These are phyloP conservation scores for Drosophila paramelanica DNA, from an alignment of 2,888 invertebrate genomes.

Conservation along the genomic window DNA sequence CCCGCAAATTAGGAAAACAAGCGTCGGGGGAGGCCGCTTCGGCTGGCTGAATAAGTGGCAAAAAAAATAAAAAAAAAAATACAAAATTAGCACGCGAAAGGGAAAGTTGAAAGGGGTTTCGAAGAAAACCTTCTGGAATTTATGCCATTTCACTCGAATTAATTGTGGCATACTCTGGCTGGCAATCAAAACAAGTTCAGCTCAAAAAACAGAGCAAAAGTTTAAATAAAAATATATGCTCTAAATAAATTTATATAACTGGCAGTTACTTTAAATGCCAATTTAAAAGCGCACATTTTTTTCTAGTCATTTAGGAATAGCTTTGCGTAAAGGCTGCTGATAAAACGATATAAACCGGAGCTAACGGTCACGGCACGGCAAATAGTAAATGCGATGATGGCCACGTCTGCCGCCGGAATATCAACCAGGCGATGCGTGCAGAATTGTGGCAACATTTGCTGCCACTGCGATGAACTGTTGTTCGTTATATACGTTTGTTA, in stretches of 20 bases:
- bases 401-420: not conserved
- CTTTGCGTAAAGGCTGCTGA: slow-evolving; percentile 38
- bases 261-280: slow-evolving; percentile 2
- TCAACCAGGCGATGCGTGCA: not conserved
- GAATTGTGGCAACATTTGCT: slow-evolving; percentile 1
- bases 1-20: slow-evolving; percentile 42
- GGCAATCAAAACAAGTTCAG: slow-evolving; percentile 51
- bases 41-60: not conserved
- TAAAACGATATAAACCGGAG: slow-evolving; percentile 24
- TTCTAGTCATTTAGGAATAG: slow-evolving; percentile 47
- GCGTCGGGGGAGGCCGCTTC: not conserved
- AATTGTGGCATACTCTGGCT: slow-evolving; percentile 55
- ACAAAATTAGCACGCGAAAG: slow-evolving; percentile 24
- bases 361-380: not conserved
- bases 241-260: not conserved
- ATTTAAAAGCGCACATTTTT: slow-evolving; percentile 20
- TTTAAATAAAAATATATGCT: not conserved
- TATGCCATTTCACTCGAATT: slow-evolving; percentile 59
- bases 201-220: slow-evolving; percentile 12
- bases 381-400: not conserved
- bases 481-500: not conserved
- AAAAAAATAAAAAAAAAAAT: not conserved
- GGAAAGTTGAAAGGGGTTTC: slow-evolving; percentile 8
- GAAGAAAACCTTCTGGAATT: slow-evolving; percentile 28
- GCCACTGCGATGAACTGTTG: not conserved